Base-by-base conservation (phyloP, 2,113 vertebrate species). In the Microtus oregoni region DNA sequence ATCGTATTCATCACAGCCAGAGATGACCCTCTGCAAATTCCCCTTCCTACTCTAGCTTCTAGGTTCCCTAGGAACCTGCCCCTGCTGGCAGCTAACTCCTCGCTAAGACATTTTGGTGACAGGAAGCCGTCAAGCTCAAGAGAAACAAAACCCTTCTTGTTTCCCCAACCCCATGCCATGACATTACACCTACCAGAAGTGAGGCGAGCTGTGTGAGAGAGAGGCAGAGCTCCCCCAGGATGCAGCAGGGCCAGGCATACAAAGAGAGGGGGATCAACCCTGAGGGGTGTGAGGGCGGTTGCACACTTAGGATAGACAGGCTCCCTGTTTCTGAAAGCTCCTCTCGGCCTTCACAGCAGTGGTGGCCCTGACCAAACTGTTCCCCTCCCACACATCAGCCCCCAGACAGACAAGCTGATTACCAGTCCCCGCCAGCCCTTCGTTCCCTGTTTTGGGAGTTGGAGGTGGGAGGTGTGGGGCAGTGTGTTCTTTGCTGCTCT, bases 171-270 rank as follows among this genome's bases (percentile, higher is more conserved):
- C n/a, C 2, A 0, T 52, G 87, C 61, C 5, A 76, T 82, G 90
- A 93, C 81, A 95, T 97, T 95, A 97, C 92, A 91, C 93, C 97
- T 96, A 91, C 92, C 35, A 93, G 35, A 90, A 90, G 81, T 58
- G 76, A 94, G 85, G 92, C 47, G 7, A 52, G 77, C 38, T 32
- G 83, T 77, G 76, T 83, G 65, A 82, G 67, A 91, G 88, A 96
- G 86, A 61, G 81, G 85, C 79, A 72, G 92, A 70, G 67, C 72
- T 90, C 58, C 78, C 81, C 58, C 0, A 58, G 3, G 72, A 78
- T 10, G 38, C 24, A 38, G 65, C 52, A 68, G 79, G 89, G 75
- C 85, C 32, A 75, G 90, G 89, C 14, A 0, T 20, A 95, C 15
- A 55, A 94, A 83, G 92, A 68, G 73, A 0, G 0, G 52, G 52